Percentiles rank a stretch among this genome's conserved stretches.
Evolutionary conservation across 2,888 invertebrate genomes (phyloP).

Genomic region (Drosophila sordidapex): DNA sequence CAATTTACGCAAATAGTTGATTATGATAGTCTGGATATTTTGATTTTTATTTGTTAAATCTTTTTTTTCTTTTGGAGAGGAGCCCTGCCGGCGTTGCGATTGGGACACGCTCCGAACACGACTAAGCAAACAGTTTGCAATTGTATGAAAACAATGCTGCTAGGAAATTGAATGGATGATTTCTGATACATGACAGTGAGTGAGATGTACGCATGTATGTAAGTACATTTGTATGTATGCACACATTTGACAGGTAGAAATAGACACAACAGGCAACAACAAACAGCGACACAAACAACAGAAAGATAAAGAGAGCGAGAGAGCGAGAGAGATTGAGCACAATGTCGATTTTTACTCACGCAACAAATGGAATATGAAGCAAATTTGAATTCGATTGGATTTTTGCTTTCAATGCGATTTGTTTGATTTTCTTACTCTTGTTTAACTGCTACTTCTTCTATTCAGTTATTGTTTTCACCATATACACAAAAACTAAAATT

Average conservation of each 20-base stretch:
- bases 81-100: slow-evolving; percentile 52
- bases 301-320: slow-evolving; percentile 14
- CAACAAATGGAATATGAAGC: slow-evolving; percentile 51
- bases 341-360: slow-evolving; percentile 62
- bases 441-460: slow-evolving; percentile 7
- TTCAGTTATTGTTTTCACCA: slow-evolving; percentile 8
- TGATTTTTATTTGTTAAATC: neutral
- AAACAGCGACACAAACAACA: slow-evolving; percentile 40
- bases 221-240: slow-evolving; percentile 19
- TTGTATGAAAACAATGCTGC: slow-evolving; percentile 40
- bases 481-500: slow-evolving; percentile 27
- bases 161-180: slow-evolving; percentile 46
- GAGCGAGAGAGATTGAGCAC: slow-evolving; percentile 18
- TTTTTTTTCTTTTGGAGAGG: neutral
- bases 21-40: slow-evolving; percentile 17
- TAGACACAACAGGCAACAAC: slow-evolving; percentile 42
- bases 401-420: slow-evolving; percentile 32
- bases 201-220: slow-evolving; percentile 9
- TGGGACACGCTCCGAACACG: slow-evolving; percentile 49
- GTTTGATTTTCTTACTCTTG: slow-evolving; percentile 33
- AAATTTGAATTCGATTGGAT: slow-evolving; percentile 32
- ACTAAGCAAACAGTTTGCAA: slow-evolving; percentile 63
- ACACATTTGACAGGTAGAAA: slow-evolving; percentile 46
- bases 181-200: slow-evolving; percentile 44
- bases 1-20: slow-evolving; percentile 13